Evolutionary conservation across 2,113 vertebrate species (phyloP).

Genomic region (Cyphomyrus discorhynchus): DNA sequence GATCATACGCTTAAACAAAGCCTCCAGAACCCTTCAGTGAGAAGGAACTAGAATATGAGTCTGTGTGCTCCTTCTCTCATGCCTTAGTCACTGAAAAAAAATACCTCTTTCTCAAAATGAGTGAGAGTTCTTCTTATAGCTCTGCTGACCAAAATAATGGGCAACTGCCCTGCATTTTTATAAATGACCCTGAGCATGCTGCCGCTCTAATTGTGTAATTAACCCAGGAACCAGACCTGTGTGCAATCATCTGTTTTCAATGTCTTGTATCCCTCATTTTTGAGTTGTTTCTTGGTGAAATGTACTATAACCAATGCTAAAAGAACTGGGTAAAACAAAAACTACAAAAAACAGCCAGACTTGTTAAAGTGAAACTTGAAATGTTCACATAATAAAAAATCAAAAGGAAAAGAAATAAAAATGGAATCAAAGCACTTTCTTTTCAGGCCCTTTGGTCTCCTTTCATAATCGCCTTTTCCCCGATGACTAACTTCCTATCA

Average conservation of each 20-base stretch:
- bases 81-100: background rate
- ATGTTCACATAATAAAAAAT: background rate
- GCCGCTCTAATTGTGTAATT: background rate
- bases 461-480: background rate
- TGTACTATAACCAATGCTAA: background rate
- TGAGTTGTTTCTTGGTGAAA: background rate
- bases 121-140: background rate
- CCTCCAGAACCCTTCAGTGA: background rate
- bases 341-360: background rate
- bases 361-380: background rate
- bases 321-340: background rate
- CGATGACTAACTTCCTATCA: background rate
- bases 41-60: background rate
- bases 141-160: background rate
- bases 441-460: background rate
- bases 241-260: background rate
- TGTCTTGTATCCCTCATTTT: background rate
- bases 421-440: background rate
- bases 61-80: background rate
- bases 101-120: background rate
- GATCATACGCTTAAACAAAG: background rate
- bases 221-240: background rate
- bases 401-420: background rate
- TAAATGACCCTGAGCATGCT: background rate
- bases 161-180: background rate